These are phyloP conservation scores for Polymixis flavicincta DNA, from an alignment of 2,888 invertebrate genomes.

Conservation along the genomic window DNA sequence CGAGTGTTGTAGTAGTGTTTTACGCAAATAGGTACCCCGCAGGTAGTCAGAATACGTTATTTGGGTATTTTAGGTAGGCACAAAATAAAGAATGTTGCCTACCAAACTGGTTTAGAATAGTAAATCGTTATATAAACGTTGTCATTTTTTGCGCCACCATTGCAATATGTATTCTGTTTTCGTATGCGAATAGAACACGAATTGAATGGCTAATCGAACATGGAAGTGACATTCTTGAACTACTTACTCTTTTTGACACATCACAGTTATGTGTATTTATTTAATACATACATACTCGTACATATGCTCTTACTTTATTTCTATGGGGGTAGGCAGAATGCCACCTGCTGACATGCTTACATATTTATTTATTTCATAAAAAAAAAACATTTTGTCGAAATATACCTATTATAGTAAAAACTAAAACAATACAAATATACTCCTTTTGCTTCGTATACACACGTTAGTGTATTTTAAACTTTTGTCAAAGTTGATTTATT, in stretches of 20 bases:
- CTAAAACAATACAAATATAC: too few relatives aligned
- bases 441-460: not conserved
- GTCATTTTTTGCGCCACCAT: slow-evolving; percentile 5
- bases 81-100: not conserved
- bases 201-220: slow-evolving; percentile 39
- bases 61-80: not conserved
- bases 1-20: too few relatives aligned
- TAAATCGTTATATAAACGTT: slow-evolving; percentile 1
- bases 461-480: not conserved
- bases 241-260: not conserved
- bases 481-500: not conserved
- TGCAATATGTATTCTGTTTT: slow-evolving; percentile 23
- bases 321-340: not conserved
- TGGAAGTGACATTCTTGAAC: slow-evolving; percentile 21
- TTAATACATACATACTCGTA: not conserved
- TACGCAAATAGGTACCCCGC: too few relatives aligned
- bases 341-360: too few relatives aligned
- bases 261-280: not conserved
- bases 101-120: slow-evolving; percentile 1
- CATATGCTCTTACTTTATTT: too few relatives aligned
- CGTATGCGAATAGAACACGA: slow-evolving; percentile 30
- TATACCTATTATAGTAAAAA: too few relatives aligned
- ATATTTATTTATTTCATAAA: too few relatives aligned
- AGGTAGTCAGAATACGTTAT: not conserved
- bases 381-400: too few relatives aligned